phyloP scores from a whole-genome alignment of 37 sponge, comb jelly and placozoan genomes.

The Ephydatia muelleri region DNA sequence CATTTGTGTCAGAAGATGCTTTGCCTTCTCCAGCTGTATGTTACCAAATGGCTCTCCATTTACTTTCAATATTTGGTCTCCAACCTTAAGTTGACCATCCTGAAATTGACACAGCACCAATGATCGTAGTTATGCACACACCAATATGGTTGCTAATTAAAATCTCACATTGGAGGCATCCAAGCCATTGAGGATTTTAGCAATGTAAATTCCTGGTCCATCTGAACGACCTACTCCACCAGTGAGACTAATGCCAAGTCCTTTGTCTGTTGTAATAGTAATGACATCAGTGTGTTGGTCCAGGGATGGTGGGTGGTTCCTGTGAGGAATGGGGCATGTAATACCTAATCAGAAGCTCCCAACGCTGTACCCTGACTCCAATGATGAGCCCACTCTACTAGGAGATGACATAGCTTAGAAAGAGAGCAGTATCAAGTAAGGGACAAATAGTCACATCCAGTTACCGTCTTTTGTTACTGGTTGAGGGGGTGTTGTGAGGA shows the following conservation, averaged over 20 bases:
- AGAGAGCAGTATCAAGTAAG: neutral
- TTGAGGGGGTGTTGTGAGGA: neutral
- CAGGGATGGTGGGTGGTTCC: neutral
- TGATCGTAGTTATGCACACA: too few species aligned
- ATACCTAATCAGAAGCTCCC: too few species aligned
- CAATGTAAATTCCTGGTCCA: constrained; percentile 74
- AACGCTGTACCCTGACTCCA: neutral
- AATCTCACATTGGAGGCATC: constrained; percentile 70
- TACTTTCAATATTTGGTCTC: constrained; percentile 73
- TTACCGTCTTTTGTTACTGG: too few species aligned
- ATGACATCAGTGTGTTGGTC: constrained; percentile 4
- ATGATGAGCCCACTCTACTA: neutral
- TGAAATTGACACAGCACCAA: constrained; percentile 24
- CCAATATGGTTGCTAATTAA: neutral
- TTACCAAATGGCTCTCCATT: constrained; percentile 67
- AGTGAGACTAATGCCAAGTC: constrained; percentile 65
- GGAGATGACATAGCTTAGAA: neutral
- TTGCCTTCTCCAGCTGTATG: constrained; percentile 58
- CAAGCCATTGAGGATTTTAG: constrained; percentile 66
- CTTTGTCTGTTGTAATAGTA: constrained; percentile 39
- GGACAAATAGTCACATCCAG: too few species aligned
- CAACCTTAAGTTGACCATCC: constrained; percentile 62
- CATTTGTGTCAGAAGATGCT: constrained; percentile 64
- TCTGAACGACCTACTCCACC: constrained; percentile 52
- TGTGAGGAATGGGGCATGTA: too few species aligned